A percentile compares a stretch with the other conserved stretches of the same genome.
Evolutionary conservation across 2,113 vertebrate species (phyloP).

Genomic region (Saguinus imperator): DNA sequence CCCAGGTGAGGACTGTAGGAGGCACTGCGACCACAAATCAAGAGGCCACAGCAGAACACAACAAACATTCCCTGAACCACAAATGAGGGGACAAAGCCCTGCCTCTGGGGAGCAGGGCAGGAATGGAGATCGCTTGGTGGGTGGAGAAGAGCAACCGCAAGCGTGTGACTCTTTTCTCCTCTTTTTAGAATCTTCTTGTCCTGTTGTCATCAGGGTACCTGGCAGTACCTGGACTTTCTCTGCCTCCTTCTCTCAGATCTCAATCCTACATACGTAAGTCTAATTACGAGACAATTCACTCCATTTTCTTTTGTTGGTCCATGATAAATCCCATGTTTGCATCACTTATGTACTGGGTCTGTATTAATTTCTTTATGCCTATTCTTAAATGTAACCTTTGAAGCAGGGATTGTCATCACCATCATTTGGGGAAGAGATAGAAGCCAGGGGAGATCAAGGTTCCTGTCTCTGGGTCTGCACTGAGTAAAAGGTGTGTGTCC

Average conservation of each 20-base stretch:
- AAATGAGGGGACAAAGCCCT: not conserved
- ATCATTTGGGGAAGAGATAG: not conserved
- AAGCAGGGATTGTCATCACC: accelerated
- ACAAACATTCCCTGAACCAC: not conserved
- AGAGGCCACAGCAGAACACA: not conserved
- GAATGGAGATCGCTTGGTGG: accelerated
- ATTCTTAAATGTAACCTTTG: not conserved
- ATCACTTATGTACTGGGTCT: accelerated
- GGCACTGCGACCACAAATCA: accelerated
- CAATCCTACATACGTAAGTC: not conserved
- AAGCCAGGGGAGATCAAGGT: accelerated
- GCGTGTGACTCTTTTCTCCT: accelerated
- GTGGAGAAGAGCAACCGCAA: not conserved
- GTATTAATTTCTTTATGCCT: not conserved
- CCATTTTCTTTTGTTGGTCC: not conserved
- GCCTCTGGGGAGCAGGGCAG: accelerated
- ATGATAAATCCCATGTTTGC: no score
- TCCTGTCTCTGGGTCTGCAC: not conserved
- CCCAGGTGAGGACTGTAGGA: accelerated
- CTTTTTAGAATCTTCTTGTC: not conserved
- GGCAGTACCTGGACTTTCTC: not conserved
- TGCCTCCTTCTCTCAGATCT: not conserved
- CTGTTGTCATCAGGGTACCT: not conserved
- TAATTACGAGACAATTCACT: not conserved
- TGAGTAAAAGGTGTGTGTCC: not conserved